Evolutionary conservation across 2,113 vertebrate species (phyloP).

Genomic region (Ceuthmochares aereus): DNA sequence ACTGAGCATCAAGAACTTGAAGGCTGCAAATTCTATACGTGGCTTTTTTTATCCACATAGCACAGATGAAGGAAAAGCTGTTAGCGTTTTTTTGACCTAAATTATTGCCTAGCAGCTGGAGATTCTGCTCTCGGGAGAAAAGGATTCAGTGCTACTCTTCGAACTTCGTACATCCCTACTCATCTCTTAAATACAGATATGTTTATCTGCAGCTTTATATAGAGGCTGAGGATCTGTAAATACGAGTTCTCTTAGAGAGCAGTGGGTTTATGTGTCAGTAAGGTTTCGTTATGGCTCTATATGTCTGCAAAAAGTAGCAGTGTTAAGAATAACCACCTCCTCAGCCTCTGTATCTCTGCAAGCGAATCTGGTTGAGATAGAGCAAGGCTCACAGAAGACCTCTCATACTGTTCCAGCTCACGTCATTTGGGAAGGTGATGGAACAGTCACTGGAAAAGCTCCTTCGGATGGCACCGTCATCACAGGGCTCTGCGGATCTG

Average conservation of each 20-base stretch:
- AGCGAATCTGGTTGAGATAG: neutral
- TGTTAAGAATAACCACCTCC: neutral
- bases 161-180: neutral
- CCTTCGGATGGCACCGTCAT: neutral
- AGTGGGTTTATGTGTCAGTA: neutral
- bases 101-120: neutral
- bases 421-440: neutral
- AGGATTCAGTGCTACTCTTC: neutral
- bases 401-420: neutral
- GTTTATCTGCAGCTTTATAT: neutral
- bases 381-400: neutral
- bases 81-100: neutral
- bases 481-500: neutral
- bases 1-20: conserved; percentile 9
- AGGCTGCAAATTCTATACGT: neutral
- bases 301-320: neutral
- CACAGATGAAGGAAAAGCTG: conserved; percentile 8
- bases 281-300: neutral
- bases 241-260: neutral
- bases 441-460: neutral
- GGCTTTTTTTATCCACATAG: neutral
- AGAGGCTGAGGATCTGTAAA: neutral
- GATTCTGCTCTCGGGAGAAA: neutral
- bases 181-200: neutral
- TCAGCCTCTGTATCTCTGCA: neutral